Evolutionary conservation across 2,113 vertebrate species (phyloP).

Genomic region (Catharus fuscescens): DNA sequence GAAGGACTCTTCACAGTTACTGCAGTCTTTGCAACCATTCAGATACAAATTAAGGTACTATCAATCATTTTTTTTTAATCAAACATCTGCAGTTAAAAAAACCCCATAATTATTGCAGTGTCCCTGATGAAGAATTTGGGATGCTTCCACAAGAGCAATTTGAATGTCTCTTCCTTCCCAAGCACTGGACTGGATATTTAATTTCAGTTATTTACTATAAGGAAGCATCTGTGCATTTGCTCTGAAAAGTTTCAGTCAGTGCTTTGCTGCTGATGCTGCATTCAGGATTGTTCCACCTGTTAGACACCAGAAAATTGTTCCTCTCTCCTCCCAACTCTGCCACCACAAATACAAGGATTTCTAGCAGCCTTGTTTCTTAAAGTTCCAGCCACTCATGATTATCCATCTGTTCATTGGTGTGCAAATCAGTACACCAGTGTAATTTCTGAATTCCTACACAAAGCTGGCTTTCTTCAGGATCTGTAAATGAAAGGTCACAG

Average conservation of each 20-base stretch:
- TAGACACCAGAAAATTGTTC: neutral
- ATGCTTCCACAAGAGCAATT: neutral
- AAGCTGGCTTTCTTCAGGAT: neutral
- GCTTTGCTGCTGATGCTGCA: neutral
- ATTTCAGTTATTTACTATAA: neutral
- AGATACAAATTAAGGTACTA: constrained; percentile 83
- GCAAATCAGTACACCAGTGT: neutral
- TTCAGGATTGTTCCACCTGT: neutral
- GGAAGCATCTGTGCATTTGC: neutral
- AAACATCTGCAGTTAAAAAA: neutral
- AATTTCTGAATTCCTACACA: neutral
- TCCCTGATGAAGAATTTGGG: neutral
- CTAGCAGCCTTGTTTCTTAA: neutral
- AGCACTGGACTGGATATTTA: neutral
- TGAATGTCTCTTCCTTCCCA: neutral
- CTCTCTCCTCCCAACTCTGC: neutral
- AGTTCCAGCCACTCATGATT: neutral
- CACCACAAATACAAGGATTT: neutral
- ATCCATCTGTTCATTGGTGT: neutral
- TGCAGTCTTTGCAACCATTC: constrained; percentile 75
- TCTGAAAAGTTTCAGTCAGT: neutral
- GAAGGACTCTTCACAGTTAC: constrained; percentile 73
- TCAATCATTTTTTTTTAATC: neutral
- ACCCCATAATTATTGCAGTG: neutral
- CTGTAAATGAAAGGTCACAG: neutral